Evolutionary conservation across 2,113 vertebrate genomes (phyloP).

Genomic region (Lipophrys pholis): DNA sequence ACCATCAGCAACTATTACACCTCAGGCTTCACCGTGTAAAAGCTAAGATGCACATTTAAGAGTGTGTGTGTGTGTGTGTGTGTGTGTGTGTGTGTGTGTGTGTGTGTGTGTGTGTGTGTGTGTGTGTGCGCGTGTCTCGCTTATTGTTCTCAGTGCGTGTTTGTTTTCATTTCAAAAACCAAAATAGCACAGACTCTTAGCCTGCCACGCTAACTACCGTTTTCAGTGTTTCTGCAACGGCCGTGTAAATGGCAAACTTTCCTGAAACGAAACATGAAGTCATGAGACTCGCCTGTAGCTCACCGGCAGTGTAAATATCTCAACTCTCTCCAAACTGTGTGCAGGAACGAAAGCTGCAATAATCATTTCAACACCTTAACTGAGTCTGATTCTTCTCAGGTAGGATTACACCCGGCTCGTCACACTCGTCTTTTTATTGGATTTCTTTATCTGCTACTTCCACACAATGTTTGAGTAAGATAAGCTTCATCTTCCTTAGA

Average conservation of each 20-base stretch:
- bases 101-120: neutral
- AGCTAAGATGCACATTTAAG: conserved; percentile 1
- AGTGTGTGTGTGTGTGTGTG: neutral
- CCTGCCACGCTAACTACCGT: no score
- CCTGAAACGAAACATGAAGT: no score
- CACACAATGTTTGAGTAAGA: conserved; percentile 20
- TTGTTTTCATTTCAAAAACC: no score
- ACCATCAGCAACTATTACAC: conserved; percentile 19
- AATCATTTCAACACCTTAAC: neutral
- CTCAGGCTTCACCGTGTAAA: conserved; percentile 20
- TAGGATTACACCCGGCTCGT: neutral
- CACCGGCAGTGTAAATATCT: neutral
- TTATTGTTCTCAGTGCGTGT: no score
- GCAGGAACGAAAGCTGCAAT: neutral
- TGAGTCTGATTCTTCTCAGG: neutral
- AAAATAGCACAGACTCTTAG: no score
- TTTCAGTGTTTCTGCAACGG: no score
- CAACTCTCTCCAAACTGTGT: neutral
- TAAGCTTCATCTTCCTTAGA: conserved; percentile 16
- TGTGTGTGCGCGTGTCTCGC: no score
- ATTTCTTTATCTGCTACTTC: conserved; percentile 2
- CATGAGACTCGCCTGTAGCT: neutral
- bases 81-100: neutral
- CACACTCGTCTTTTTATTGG: conserved; percentile 5
- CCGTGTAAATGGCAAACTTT: no score